Percentiles rank a stretch among this genome's conserved stretches.
Conservation (phyloP, 2,888 invertebrate genomes). For the Syritta pipiens region DNA sequence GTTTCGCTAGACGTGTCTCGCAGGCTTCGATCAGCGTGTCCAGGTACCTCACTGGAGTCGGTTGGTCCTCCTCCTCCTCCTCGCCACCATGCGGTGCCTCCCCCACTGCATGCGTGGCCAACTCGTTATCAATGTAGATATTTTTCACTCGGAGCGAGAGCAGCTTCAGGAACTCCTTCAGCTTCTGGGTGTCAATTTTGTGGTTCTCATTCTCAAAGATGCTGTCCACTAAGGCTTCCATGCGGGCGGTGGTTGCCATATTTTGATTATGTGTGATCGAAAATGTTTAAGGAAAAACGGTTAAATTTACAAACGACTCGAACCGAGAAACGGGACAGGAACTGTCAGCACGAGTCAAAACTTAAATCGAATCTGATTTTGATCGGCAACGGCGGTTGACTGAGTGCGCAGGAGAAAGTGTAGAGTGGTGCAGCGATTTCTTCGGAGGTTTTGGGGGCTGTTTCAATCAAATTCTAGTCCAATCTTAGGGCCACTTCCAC, state of each 20-base stretch:
- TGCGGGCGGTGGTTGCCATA: background rate
- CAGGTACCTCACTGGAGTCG: background rate
- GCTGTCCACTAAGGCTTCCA: slow-evolving; percentile 2
- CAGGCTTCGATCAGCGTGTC: slow-evolving; percentile 1
- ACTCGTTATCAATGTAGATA: background rate
- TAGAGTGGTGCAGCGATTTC: too few relatives aligned
- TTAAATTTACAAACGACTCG: too few relatives aligned
- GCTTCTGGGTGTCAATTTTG: background rate
- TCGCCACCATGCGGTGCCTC: background rate
- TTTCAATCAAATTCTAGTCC: too few relatives aligned
- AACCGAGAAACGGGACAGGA: too few relatives aligned
- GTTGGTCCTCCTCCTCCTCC: background rate
- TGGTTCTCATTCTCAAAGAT: slow-evolving; percentile 26
- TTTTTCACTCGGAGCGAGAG: background rate
- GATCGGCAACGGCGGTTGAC: too few relatives aligned
- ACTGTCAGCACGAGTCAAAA: too few relatives aligned
- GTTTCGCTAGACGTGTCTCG: slow-evolving; percentile 17
- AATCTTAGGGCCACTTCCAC: too few relatives aligned
- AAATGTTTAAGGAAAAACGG: too few relatives aligned
- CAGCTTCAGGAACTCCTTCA: slow-evolving; percentile 31
- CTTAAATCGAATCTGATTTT: too few relatives aligned
- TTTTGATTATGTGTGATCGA: too few relatives aligned
- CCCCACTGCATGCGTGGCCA: background rate
- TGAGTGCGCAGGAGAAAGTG: too few relatives aligned
- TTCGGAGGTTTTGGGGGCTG: too few relatives aligned